Conservation (phyloP, 2,113 vertebrate genomes). For the Otus sunia region DNA sequence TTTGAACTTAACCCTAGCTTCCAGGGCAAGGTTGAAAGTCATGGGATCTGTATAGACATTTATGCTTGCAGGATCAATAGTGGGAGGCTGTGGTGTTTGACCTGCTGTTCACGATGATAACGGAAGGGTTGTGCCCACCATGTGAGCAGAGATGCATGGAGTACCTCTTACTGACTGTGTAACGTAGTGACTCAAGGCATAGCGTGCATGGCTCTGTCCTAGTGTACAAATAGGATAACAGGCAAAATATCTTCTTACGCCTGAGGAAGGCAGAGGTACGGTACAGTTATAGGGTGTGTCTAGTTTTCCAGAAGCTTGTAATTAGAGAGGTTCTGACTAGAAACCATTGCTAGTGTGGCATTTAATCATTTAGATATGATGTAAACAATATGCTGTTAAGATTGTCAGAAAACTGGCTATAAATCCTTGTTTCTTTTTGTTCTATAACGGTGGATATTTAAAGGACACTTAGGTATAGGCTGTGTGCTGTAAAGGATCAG, state of each 20-base stretch:
- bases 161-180: background rate
- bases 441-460: background rate
- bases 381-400: background rate
- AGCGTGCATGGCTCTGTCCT: rapidly evolving
- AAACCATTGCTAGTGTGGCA: rapidly evolving
- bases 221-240: no score
- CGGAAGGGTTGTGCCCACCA: background rate
- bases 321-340: background rate
- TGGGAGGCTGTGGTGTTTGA: background rate
- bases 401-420: background rate
- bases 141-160: background rate
- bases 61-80: background rate
- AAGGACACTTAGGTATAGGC: background rate
- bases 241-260: background rate
- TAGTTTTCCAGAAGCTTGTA: background rate
- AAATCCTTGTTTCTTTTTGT: background rate
- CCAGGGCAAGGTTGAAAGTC: background rate
- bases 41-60: background rate
- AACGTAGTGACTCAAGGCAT: rapidly evolving
- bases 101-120: background rate
- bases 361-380: background rate
- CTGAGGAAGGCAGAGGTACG: background rate
- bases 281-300: background rate
- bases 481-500: background rate
- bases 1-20: background rate